A percentile compares a stretch with the other conserved stretches of the same genome.
Conservation (phyloP, 2,797 vertebrate genomes). For the Acropternis orthonyx region DNA sequence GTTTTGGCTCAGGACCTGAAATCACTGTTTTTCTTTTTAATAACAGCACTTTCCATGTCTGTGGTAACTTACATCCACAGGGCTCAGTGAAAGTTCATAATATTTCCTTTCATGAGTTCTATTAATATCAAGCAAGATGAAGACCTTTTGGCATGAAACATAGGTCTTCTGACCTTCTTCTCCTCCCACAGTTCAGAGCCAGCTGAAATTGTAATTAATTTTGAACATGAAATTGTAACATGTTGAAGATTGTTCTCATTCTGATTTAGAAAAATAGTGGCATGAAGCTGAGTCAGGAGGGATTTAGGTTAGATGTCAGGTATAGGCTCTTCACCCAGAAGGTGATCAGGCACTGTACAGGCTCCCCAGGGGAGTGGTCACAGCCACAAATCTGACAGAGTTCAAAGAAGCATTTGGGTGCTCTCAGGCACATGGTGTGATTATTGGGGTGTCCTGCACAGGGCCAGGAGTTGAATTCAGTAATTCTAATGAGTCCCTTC, state of each 20-base stretch:
- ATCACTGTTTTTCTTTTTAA: not conserved
- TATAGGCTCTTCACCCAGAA: not conserved
- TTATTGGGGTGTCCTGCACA: not conserved
- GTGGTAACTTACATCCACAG: not conserved
- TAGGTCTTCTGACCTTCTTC: not conserved
- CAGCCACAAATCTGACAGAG: not conserved
- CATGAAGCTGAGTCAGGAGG: not conserved
- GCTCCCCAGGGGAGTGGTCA: not conserved
- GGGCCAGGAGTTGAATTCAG: accelerated
- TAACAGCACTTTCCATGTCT: constrained; percentile 1
- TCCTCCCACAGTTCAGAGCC: not conserved
- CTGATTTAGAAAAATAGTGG: not conserved
- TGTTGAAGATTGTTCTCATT: not conserved
- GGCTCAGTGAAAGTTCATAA: not conserved
- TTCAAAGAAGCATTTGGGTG: accelerated
- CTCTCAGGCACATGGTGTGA: accelerated
- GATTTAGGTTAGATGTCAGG: not conserved
- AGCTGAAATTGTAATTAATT: not conserved
- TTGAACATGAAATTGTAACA: not conserved
- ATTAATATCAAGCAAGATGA: not conserved
- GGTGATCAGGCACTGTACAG: not conserved
- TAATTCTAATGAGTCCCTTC: not conserved
- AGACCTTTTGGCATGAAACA: not conserved
- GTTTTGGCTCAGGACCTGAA: not conserved
- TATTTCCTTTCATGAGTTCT: not conserved